Evolutionary conservation across 2,113 vertebrate species (phyloP).

Genomic region (Chamaea fasciata): DNA sequence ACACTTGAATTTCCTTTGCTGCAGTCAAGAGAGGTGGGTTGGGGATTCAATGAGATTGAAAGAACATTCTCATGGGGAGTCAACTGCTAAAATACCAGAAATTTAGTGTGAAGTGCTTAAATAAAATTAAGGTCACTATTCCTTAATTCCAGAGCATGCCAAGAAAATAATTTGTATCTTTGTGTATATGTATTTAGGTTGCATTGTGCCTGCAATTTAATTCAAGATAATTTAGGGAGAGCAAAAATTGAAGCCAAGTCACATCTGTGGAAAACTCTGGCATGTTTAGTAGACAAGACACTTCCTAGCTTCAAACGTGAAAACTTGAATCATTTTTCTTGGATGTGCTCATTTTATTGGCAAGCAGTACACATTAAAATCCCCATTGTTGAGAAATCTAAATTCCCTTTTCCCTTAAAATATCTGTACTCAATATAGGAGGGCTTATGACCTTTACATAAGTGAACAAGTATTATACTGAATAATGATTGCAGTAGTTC

Average conservation of each 20-base stretch:
- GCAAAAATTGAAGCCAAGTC: constrained; percentile 21
- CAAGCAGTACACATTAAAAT: not conserved
- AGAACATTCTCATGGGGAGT: not conserved
- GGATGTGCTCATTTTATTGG: constrained; percentile 7
- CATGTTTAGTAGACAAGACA: constrained; percentile 1
- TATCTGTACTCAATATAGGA: not conserved
- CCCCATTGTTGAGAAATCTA: constrained; percentile 23
- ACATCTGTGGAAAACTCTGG: constrained; percentile 18
- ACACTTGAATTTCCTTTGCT: constrained; percentile 38
- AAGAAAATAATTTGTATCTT: not conserved
- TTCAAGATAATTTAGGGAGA: not conserved
- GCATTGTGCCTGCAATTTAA: not conserved
- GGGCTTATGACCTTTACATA: not conserved
- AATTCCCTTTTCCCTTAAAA: constrained; percentile 8
- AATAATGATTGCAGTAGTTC: not conserved
- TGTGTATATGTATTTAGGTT: not conserved
- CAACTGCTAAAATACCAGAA: not conserved
- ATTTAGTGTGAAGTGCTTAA: not conserved
- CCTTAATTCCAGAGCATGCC: not conserved
- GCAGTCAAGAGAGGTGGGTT: not conserved
- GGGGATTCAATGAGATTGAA: not conserved
- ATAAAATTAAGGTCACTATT: not conserved
- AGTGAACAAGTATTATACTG: not conserved
- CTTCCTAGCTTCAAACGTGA: constrained; percentile 13
- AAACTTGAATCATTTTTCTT: constrained; percentile 34